Conservation (phyloP, 2,113 vertebrate species). For the Copsychus sechellarum region DNA sequence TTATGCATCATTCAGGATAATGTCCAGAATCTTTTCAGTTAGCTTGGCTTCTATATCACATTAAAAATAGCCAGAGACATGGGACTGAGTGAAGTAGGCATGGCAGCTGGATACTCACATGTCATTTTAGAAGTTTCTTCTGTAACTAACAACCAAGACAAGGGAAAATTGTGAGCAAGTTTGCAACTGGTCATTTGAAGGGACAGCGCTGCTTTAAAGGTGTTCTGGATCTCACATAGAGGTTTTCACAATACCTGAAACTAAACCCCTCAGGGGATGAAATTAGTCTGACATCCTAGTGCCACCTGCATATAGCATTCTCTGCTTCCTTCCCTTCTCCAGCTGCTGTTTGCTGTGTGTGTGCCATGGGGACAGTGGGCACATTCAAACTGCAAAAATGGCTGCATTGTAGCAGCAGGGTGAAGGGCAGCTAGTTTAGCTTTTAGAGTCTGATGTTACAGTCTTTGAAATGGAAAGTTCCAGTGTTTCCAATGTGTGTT, state of each 20-base stretch:
- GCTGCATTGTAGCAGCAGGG: background rate
- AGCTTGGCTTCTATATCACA: background rate
- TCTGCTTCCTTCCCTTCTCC: background rate
- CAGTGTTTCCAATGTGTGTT: background rate
- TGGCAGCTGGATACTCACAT: background rate
- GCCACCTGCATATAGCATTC: background rate
- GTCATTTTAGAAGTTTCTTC: background rate
- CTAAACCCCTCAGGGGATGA: background rate
- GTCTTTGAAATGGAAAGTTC: background rate
- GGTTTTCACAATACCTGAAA: slow-evolving; percentile 3
- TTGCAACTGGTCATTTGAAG: background rate
- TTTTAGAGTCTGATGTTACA: background rate
- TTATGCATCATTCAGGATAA: background rate
- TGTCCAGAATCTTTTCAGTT: background rate
- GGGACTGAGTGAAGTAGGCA: background rate
- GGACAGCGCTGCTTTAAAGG: background rate
- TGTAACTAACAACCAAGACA: background rate
- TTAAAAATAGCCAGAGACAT: background rate
- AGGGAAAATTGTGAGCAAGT: background rate
- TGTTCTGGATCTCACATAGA: background rate
- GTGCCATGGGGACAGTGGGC: background rate
- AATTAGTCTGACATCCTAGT: background rate
- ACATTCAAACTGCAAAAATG: background rate
- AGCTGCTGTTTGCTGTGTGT: background rate
- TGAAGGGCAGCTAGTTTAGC: background rate